These are phyloP conservation scores for Hoplias malabaricus DNA, from an alignment of 2,113 vertebrate species.

Conservation along the genomic window DNA sequence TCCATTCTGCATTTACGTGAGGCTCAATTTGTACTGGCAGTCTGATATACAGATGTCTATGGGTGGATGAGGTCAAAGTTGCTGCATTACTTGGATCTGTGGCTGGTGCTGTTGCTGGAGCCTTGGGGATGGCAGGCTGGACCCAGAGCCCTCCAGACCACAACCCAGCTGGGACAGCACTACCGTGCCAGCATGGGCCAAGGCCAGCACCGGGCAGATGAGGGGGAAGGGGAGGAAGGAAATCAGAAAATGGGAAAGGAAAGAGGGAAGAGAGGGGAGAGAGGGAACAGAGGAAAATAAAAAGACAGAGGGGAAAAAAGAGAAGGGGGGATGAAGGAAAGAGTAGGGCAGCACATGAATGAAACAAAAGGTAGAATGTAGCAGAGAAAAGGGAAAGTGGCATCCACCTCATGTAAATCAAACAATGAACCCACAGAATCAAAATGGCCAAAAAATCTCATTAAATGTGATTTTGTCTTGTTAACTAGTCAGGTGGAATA, in stretches of 20 bases:
- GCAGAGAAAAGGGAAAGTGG: constrained; percentile 71
- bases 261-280: constrained; percentile 43
- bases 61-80: constrained; percentile 77
- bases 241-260: constrained; percentile 25
- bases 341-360: too few species aligned
- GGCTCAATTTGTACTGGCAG: background rate
- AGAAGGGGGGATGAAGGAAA: constrained; percentile 52
- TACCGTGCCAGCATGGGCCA: constrained; percentile 73
- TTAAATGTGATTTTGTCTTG: background rate
- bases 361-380: constrained; percentile 68
- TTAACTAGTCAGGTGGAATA: constrained; percentile 16
- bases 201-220: constrained; percentile 68
- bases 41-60: constrained; percentile 61
- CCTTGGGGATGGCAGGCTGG: constrained; percentile 90
- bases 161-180: constrained; percentile 98
- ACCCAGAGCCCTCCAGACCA: constrained; percentile 92
- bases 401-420: constrained; percentile 71
- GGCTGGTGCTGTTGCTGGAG: constrained; percentile 94
- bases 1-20: background rate
- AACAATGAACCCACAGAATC: constrained; percentile 55
- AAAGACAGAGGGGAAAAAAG: constrained; percentile 17
- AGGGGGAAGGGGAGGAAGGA: constrained; percentile 45
- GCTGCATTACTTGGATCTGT: constrained; percentile 98
- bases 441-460: constrained; percentile 9
- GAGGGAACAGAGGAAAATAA: constrained; percentile 58